These are phyloP conservation scores for Brachyrhaphis roseni DNA, from an alignment of 2,797 vertebrate species.

Conservation along the genomic window DNA sequence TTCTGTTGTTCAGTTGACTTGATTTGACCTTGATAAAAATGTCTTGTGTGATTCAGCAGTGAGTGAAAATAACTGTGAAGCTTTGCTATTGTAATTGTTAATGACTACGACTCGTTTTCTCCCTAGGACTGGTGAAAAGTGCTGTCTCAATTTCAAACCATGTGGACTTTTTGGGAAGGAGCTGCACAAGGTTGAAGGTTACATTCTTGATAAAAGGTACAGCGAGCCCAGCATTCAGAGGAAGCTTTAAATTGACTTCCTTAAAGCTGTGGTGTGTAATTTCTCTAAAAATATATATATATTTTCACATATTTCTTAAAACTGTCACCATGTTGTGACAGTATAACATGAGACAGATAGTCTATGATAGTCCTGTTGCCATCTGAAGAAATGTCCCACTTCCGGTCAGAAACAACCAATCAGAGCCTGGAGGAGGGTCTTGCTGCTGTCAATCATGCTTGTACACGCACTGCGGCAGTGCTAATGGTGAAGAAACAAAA, in stretches of 20 bases:
- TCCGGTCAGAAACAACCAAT: no score
- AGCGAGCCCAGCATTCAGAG: neutral
- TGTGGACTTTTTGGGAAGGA: slow-evolving; percentile 98
- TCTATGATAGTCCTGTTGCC: no score
- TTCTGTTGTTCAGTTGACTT: neutral
- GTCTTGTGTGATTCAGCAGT: slow-evolving; percentile 31
- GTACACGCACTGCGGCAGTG: no score
- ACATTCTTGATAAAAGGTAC: slow-evolving; percentile 97
- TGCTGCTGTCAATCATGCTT: no score
- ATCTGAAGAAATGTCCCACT: no score
- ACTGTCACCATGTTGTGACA: no score
- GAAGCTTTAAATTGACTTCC: neutral
- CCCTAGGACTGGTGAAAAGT: slow-evolving; percentile 91
- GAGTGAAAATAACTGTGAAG: neutral
- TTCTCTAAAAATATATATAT: no score
- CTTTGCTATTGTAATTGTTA: neutral
- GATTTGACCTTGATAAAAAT: neutral
- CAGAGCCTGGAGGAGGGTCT: no score
- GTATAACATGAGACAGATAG: no score
- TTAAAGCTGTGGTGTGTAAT: no score
- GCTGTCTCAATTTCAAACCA: slow-evolving; percentile 93
- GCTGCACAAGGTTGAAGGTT: slow-evolving; percentile 97
- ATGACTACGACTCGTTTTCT: neutral
- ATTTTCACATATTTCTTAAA: no score
- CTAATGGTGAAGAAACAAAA: no score